These are phyloP conservation scores for Kryptolebias ocellatus DNA, from an alignment of 2,797 vertebrate genomes.

Conservation along the genomic window DNA sequence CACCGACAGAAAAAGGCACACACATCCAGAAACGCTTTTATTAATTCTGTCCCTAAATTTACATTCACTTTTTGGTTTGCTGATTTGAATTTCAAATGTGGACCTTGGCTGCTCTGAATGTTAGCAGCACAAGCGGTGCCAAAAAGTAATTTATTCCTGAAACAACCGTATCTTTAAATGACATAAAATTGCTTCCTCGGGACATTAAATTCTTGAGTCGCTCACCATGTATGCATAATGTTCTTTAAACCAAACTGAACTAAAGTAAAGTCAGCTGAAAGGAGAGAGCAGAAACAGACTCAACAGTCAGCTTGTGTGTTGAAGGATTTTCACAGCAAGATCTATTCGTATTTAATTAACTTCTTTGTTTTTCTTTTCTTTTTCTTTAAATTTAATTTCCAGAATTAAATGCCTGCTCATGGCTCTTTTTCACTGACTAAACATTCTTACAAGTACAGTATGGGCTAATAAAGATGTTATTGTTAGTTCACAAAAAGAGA, in stretches of 20 bases:
- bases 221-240: constrained; percentile 16
- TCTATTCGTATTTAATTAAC: too few relatives aligned
- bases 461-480: constrained; percentile 12
- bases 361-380: too few relatives aligned
- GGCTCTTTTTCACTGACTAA: not conserved
- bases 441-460: not conserved
- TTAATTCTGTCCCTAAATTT: constrained; percentile 29
- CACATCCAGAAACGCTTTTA: constrained; percentile 12
- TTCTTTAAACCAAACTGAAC: constrained; percentile 15
- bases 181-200: constrained; percentile 12
- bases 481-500: constrained; percentile 47
- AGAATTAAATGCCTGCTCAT: not conserved
- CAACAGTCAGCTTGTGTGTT: not conserved
- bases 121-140: not conserved
- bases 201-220: constrained; percentile 3
- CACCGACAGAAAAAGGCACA: constrained; percentile 30
- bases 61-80: constrained; percentile 36
- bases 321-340: too few relatives aligned
- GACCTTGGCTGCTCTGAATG: constrained; percentile 21
- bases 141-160: constrained; percentile 30
- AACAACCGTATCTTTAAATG: constrained; percentile 35
- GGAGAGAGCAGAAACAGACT: constrained; percentile 9
- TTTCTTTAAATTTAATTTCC: too few relatives aligned
- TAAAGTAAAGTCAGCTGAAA: constrained; percentile 19
- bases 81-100: constrained; percentile 49